phyloP scores from a whole-genome alignment of 2,888 invertebrate species.

The Schizotus pectinicornis region DNA sequence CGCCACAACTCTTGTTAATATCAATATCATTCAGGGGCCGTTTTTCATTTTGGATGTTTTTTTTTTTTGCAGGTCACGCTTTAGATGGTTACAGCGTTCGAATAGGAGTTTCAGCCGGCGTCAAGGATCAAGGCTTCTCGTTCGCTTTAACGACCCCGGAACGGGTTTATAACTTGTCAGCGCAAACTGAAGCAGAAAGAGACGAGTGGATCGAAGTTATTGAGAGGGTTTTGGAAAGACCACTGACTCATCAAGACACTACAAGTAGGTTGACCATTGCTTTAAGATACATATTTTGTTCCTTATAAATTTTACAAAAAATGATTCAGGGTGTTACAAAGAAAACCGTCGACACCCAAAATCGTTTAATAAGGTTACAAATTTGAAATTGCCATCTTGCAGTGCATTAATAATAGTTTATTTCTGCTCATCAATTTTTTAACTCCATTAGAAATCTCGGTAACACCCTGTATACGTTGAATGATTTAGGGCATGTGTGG shows the following conservation, averaged over 20 bases:
- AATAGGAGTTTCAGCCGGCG: constrained; percentile 70
- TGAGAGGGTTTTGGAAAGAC: constrained; percentile 75
- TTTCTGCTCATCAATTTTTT: too few species aligned
- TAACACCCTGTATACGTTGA: too few species aligned
- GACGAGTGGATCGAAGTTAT: constrained; percentile 82
- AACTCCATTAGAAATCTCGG: too few species aligned
- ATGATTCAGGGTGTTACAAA: too few species aligned
- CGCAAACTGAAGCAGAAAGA: constrained; percentile 77
- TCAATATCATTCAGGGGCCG: constrained; percentile 5
- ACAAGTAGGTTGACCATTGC: constrained; percentile 63
- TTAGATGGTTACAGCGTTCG: constrained; percentile 78
- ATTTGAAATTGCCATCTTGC: too few species aligned
- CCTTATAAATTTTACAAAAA: too few species aligned
- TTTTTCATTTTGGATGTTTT: constrained; percentile 9
- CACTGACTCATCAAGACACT: constrained; percentile 80
- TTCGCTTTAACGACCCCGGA: constrained; percentile 85
- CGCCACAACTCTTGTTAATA: background rate
- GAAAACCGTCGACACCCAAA: too few species aligned
- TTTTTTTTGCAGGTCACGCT: constrained; percentile 64
- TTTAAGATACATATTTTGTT: background rate
- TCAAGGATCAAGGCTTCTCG: constrained; percentile 78
- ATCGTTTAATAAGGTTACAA: too few species aligned
- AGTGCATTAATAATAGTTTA: too few species aligned
- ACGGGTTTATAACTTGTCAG: constrained; percentile 76
- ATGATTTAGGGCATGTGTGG: too few species aligned